Evolutionary conservation across 2,888 invertebrate genomes (phyloP).

Genomic region (Lamellibrachia satsuma): DNA sequence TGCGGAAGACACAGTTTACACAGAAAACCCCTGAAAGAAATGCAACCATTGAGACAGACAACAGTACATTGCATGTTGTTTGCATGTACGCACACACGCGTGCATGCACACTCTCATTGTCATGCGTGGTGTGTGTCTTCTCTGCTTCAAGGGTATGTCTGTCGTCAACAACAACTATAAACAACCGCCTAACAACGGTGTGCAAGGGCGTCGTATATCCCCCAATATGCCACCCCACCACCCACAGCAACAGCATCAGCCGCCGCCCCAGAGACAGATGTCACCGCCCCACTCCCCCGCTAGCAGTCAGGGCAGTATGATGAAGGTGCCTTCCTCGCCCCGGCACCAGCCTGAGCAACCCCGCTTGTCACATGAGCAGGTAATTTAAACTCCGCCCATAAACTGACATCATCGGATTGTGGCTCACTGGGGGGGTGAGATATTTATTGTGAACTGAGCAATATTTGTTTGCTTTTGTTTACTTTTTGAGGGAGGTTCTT

Average conservation of each 20-base stretch:
- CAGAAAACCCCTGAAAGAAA: too few species aligned
- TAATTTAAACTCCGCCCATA: background rate
- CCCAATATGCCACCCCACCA: slow-evolving; percentile 9
- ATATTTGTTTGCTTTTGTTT: background rate
- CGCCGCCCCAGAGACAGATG: background rate
- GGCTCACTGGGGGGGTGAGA: background rate
- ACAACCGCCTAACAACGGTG: background rate
- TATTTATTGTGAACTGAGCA: background rate
- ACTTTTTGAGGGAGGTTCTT: too few species aligned
- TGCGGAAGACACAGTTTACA: too few species aligned
- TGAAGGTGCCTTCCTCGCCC: slow-evolving; percentile 9
- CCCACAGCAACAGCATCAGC: background rate
- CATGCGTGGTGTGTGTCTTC: background rate
- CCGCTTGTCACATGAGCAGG: slow-evolving; percentile 3
- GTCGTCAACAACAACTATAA: slow-evolving; percentile 17
- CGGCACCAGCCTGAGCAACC: background rate
- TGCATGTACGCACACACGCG: background rate
- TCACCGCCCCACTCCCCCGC: background rate
- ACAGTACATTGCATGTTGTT: background rate
- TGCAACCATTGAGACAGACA: background rate
- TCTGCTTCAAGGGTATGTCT: slow-evolving; percentile 7
- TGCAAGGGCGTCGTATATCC: background rate
- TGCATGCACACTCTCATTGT: background rate
- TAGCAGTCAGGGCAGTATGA: slow-evolving; percentile 17
- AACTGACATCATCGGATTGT: background rate